Evolutionary conservation across 1,140 invertebrate species (phyloP).

Genomic region (Archivesica marissinica): DNA sequence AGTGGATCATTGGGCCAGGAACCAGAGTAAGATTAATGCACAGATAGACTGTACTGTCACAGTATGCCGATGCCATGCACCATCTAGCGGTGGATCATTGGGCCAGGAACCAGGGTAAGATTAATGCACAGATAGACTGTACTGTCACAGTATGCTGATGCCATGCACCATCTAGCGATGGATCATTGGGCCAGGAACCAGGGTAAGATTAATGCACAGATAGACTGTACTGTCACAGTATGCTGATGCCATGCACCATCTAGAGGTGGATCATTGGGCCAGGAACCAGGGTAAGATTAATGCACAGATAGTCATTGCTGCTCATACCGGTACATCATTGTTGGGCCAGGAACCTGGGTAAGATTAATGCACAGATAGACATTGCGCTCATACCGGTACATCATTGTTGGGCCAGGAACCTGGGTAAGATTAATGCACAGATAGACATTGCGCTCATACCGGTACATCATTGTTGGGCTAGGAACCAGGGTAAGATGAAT

Average conservation of each 20-base stretch:
- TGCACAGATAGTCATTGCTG: no score
- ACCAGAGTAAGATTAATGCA: constrained; percentile 79
- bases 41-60: constrained; percentile 78
- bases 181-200: constrained; percentile 90
- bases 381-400: no score
- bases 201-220: constrained; percentile 39
- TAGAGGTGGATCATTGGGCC: constrained; percentile 90
- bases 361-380: no score
- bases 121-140: constrained; percentile 55
- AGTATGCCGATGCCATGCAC: constrained; percentile 91
- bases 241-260: constrained; percentile 89
- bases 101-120: constrained; percentile 86
- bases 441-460: no score
- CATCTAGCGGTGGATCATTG: constrained; percentile 90
- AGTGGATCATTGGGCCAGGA: constrained; percentile 90
- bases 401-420: no score
- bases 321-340: no score
- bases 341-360: no score
- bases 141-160: constrained; percentile 88
- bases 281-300: constrained; percentile 85
- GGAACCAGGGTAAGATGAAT: no score
- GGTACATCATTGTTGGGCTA: no score
- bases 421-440: no score
- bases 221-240: constrained; percentile 86
- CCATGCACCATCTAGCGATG: constrained; percentile 90